These are phyloP conservation scores for Aleiodes testaceus DNA, from an alignment of 2,888 invertebrate genomes.

Conservation along the genomic window DNA sequence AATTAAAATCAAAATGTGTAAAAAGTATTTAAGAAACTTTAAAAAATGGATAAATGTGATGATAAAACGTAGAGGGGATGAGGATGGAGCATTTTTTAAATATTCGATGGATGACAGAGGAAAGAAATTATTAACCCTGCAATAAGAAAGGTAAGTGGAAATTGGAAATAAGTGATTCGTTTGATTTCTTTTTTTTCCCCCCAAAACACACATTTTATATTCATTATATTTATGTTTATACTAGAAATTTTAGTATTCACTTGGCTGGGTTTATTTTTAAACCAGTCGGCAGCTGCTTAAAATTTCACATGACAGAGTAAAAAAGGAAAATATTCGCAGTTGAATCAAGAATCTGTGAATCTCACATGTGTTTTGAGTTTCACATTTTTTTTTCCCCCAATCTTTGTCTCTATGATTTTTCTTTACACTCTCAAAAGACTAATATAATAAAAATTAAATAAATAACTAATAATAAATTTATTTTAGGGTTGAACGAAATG, in stretches of 20 bases:
- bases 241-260: constrained; percentile 29
- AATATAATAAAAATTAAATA: constrained; percentile 12
- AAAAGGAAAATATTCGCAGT: constrained; percentile 39
- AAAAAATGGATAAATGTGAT: constrained; percentile 63
- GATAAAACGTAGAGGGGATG: constrained; percentile 58
- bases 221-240: constrained; percentile 29
- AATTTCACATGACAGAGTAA: constrained; percentile 42
- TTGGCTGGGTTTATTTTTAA: constrained; percentile 46
- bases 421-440: not conserved
- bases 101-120: constrained; percentile 68
- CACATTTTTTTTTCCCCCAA: not conserved
- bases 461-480: no score
- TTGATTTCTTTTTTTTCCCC: no score
- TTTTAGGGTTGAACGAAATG: constrained; percentile 61
- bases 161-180: not conserved
- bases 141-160: constrained; percentile 59
- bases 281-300: constrained; percentile 41
- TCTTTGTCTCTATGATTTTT: not conserved
- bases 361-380: constrained; percentile 3
- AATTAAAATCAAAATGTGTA: constrained; percentile 62
- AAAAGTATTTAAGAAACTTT: constrained; percentile 62
- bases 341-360: constrained; percentile 26
- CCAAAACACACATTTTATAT: no score
- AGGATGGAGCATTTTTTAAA: constrained; percentile 57
- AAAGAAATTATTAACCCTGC: constrained; percentile 68